phyloP scores from a whole-genome alignment of 2,113 vertebrate species.

The Myodes glareolus region DNA sequence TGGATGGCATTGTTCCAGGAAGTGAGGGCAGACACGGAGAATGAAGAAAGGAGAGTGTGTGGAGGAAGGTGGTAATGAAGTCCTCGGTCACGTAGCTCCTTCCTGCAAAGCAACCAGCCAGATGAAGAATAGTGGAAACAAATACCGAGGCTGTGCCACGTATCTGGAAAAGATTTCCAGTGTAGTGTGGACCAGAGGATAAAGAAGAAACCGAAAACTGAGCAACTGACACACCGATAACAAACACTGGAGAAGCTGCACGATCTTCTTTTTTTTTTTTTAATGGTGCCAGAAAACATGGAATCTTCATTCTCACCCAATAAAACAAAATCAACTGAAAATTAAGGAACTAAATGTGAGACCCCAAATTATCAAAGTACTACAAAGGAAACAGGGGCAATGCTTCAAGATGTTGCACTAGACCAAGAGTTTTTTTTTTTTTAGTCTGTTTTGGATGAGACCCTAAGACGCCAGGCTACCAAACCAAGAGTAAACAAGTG shows the following conservation, averaged over 20 bases:
- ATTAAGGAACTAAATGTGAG: not conserved
- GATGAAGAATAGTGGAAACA: not conserved
- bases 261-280: not conserved
- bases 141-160: not conserved
- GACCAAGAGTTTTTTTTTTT: not conserved
- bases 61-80: not conserved
- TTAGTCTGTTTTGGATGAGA: not conserved
- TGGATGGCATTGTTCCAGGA: not conserved
- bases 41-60: too few relatives aligned
- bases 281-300: not conserved
- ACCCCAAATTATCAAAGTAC: not conserved
- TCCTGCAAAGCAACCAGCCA: not conserved
- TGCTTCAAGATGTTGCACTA: not conserved
- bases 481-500: not conserved
- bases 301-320: not conserved
- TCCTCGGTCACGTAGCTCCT: not conserved
- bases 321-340: not conserved
- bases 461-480: not conserved
- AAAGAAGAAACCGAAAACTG: not conserved
- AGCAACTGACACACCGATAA: not conserved
- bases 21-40: not conserved
- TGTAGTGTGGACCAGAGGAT: not conserved
- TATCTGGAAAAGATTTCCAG: not conserved
- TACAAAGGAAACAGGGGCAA: not conserved
- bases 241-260: not conserved